Percentiles rank a stretch among this genome's conserved stretches.
Conservation (phyloP, 2,888 invertebrate species). For the Teinopalpus imperialis region DNA sequence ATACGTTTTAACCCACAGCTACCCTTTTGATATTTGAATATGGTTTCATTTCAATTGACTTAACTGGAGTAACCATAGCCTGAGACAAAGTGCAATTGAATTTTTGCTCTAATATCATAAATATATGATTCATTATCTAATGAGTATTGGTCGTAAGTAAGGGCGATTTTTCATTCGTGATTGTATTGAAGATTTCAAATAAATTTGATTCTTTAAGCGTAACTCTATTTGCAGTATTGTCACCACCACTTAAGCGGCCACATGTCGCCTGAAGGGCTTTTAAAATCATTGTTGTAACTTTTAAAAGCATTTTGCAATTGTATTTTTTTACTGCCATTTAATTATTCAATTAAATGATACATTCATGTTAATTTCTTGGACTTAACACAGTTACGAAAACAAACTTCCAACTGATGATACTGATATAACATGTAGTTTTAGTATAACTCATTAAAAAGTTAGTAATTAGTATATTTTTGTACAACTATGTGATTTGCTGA, state of each 20-base stretch:
- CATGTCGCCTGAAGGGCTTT: slow-evolving; percentile 77
- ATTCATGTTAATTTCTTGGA: background rate
- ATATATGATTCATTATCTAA: slow-evolving; percentile 24
- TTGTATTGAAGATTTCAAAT: slow-evolving; percentile 47
- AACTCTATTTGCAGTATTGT: slow-evolving; percentile 79
- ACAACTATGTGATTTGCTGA: too few relatives aligned
- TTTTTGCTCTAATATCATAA: slow-evolving; percentile 25
- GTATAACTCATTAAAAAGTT: too few relatives aligned
- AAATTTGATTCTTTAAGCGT: slow-evolving; percentile 71
- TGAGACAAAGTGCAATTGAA: slow-evolving; percentile 17
- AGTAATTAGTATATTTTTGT: too few relatives aligned
- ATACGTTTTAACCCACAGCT: slow-evolving; percentile 75
- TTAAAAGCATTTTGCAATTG: slow-evolving; percentile 46
- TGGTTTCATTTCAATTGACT: slow-evolving; percentile 73
- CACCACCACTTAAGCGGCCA: slow-evolving; percentile 79
- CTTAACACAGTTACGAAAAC: too few relatives aligned
- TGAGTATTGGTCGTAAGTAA: slow-evolving; percentile 32
- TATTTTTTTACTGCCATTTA: slow-evolving; percentile 38
- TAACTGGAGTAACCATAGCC: slow-evolving; percentile 40
- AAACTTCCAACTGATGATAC: too few relatives aligned
- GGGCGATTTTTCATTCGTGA: slow-evolving; percentile 35
- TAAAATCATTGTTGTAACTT: slow-evolving; percentile 58
- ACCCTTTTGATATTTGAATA: slow-evolving; percentile 75
- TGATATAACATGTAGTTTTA: too few relatives aligned
- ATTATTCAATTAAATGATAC: slow-evolving; percentile 19